Evolutionary conservation across 2,113 vertebrate genomes (phyloP), one percentile per base, ranked within the genome.

Genomic region (Procavia capensis): DNA sequence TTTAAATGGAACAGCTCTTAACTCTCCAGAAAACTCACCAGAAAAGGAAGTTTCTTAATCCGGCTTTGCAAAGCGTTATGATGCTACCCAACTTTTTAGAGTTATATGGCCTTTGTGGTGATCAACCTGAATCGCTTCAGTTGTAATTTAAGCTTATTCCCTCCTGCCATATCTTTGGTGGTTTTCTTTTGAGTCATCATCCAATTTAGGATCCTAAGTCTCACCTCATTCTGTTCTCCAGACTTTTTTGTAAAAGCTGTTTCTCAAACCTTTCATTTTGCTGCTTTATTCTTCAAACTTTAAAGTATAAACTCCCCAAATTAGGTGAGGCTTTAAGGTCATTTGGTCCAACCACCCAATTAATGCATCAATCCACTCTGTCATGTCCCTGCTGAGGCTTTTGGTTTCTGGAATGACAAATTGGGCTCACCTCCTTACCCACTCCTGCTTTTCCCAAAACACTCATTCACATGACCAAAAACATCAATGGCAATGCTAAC

Each of bases 241-340:
- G 17, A 68, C n/a, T n/a, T 75, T 70, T 78, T 68, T 61, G 20
- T 81, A 61, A 57, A 92, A 75, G 19, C 50, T 93, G 70, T 70
- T 93, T 96, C 90, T 95, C 76, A 85, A 74, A 24, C 29, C 75
- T 76, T 96, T 96, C 41, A 59, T 82, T 93, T 25, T 41, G 22
- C 64, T 61, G 36, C 47, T 93, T 64, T 93, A 66, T 39, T 91
- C 84, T 74, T 89, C 64, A 43, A 43, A 16, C 50, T 74, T 90
- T 20, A 75, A 59, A 61, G 22, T 59, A 68, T n/a, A 68, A 34
- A 68, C 20, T 70, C 57, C 82, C 9, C 20, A 17, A 94, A n/a
- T 41, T 24, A 47, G 24, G 57, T 31, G 47, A 75, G 31, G 14
- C 14, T 59, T 20, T 27, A 76, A 84, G 76, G 39, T 81, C 57